These are phyloP conservation scores for Eufriesea mexicana DNA, from an alignment of 1,140 invertebrate genomes.

Conservation along the genomic window DNA sequence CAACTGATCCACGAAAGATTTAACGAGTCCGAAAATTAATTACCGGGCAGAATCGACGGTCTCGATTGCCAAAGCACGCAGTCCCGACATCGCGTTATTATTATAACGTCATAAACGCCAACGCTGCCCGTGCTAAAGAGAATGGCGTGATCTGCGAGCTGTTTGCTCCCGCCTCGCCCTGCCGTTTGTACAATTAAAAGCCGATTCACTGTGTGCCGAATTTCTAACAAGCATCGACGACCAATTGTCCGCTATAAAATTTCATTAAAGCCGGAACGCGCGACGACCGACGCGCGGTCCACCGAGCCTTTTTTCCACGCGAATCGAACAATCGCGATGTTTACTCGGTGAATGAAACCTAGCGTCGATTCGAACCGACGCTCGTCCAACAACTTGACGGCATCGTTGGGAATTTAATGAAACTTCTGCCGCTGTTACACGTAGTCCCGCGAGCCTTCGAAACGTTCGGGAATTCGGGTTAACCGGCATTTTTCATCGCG, in stretches of 20 bases:
- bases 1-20: neutral
- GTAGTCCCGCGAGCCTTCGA: neutral
- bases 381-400: neutral
- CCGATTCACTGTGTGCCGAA: neutral
- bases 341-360: neutral
- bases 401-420: neutral
- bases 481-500: neutral
- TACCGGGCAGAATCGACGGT: conserved; percentile 1
- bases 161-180: too few species aligned
- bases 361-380: neutral
- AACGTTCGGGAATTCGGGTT: neutral
- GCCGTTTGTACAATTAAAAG: neutral
- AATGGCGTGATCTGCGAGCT: neutral
- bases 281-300: neutral
- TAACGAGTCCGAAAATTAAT: conserved; percentile 52
- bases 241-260: neutral
- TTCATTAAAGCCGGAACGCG: neutral
- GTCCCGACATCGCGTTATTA: conserved; percentile 30
- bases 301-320: neutral
- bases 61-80: conserved; percentile 31
- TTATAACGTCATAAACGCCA: conserved; percentile 38
- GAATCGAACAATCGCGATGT: too few species aligned
- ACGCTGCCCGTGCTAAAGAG: conserved; percentile 4
- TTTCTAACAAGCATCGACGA: neutral
- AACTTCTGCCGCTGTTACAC: neutral